Percentiles rank a stretch among this genome's conserved stretches.
Evolutionary conservation across 2,113 vertebrate species (phyloP).

Genomic region (Cervus canadensis): DNA sequence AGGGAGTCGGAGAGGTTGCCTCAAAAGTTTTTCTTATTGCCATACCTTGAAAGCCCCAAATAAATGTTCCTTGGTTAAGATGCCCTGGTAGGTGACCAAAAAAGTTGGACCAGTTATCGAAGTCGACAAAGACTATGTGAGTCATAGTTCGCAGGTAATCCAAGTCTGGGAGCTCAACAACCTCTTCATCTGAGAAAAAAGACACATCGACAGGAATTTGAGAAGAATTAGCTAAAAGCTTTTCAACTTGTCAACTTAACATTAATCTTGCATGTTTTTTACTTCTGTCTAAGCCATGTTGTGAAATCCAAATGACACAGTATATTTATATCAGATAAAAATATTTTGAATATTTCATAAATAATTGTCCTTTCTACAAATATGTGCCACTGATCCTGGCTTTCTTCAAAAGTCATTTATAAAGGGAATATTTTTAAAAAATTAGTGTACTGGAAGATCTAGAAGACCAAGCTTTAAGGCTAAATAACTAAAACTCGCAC

Average conservation of each 20-base stretch:
- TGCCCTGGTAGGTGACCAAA: slow-evolving; percentile 84
- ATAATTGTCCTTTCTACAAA: background rate
- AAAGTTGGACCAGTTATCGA: slow-evolving; percentile 87
- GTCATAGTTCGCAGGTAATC: slow-evolving; percentile 88
- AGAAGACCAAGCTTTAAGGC: background rate
- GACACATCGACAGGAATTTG: slow-evolving; percentile 34
- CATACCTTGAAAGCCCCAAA: slow-evolving; percentile 90
- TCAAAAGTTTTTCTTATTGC: slow-evolving; percentile 36
- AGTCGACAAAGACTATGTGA: slow-evolving; percentile 87
- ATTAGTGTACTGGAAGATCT: background rate
- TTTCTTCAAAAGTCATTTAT: background rate
- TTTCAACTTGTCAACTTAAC: background rate
- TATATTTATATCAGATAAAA: background rate
- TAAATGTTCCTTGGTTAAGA: slow-evolving; percentile 87
- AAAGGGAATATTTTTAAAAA: background rate
- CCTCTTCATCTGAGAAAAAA: slow-evolving; percentile 73
- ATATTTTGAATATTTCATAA: background rate
- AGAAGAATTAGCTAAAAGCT: slow-evolving; percentile 44
- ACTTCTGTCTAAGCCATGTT: background rate
- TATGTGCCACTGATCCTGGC: background rate
- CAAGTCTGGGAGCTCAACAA: slow-evolving; percentile 84
- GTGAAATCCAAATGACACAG: background rate
- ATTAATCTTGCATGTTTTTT: background rate
- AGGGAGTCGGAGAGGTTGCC: background rate
- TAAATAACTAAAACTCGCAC: background rate